These are phyloP conservation scores for Petrolisthes cinctipes DNA, from an alignment of 2,888 invertebrate species.

Conservation along the genomic window DNA sequence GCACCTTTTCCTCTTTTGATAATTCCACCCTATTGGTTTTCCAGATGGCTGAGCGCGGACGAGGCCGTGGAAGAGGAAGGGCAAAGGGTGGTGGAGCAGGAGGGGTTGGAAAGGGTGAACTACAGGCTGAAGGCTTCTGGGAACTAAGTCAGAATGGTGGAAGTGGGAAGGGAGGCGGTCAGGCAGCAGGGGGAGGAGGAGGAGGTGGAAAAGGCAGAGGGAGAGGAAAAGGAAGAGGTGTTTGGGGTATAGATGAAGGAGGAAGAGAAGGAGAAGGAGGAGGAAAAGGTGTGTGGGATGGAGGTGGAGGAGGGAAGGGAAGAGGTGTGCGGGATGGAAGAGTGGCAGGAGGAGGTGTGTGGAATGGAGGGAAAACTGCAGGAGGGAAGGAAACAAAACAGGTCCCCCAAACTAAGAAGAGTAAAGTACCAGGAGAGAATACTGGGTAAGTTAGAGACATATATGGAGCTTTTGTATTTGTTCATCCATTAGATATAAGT, in stretches of 20 bases:
- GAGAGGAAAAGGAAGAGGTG: neutral
- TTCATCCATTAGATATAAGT: no score
- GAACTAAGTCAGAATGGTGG: neutral
- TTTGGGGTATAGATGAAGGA: neutral
- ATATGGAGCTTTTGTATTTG: no score
- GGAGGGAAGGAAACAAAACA: neutral
- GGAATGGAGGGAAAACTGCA: neutral
- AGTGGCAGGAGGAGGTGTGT: neutral
- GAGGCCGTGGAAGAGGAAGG: neutral
- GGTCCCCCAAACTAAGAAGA: neutral
- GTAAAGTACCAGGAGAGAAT: no score
- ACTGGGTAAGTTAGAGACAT: no score
- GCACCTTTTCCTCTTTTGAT: no score
- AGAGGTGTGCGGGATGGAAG: neutral
- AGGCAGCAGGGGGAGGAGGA: slow-evolving; percentile 21
- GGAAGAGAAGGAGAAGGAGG: neutral
- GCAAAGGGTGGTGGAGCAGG: neutral
- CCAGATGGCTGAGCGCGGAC: neutral
- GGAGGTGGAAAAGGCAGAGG: neutral
- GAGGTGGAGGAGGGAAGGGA: neutral
- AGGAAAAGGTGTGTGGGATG: neutral
- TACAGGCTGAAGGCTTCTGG: neutral
- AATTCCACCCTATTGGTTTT: neutral
- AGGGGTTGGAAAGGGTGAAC: neutral
- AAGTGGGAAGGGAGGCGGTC: neutral